Conservation (phyloP, 2,113 vertebrate genomes). For the Perca schrenkii region DNA sequence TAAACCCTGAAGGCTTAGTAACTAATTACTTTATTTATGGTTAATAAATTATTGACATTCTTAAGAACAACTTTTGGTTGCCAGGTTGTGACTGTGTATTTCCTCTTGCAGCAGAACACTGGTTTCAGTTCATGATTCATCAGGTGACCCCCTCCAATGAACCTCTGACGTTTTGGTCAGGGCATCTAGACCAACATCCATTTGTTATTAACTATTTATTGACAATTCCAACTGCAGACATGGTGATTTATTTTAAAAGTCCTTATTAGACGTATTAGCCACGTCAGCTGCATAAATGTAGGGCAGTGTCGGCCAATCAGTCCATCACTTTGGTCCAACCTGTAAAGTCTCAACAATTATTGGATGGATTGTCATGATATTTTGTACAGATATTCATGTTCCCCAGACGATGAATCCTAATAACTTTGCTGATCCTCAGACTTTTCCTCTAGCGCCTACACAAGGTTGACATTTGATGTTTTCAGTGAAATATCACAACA, state of each 20-base stretch:
- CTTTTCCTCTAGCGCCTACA: neutral
- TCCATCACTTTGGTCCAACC: neutral
- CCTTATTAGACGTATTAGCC: neutral
- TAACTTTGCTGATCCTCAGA: neutral
- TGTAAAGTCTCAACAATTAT: neutral
- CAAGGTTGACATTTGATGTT: neutral
- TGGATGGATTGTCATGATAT: neutral
- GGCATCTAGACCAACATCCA: neutral
- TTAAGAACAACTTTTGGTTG: neutral
- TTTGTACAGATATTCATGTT: neutral
- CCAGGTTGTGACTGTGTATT: neutral
- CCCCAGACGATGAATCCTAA: neutral
- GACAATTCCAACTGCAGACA: neutral
- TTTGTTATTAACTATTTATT: conserved; percentile 1
- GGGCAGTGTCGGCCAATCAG: no score
- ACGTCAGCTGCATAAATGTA: neutral
- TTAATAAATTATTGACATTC: neutral
- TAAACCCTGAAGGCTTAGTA: neutral
- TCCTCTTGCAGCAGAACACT: neutral
- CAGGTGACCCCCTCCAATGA: neutral
- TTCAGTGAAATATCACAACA: neutral
- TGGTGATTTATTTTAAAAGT: neutral
- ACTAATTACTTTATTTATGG: neutral
- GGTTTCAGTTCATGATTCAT: neutral
- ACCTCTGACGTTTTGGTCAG: conserved; percentile 14